A percentile compares a stretch with the other conserved stretches of the same genome.
phyloP scores from a whole-genome alignment of 92 coral and sea anemone genomes.

The Montipora capitata region DNA sequence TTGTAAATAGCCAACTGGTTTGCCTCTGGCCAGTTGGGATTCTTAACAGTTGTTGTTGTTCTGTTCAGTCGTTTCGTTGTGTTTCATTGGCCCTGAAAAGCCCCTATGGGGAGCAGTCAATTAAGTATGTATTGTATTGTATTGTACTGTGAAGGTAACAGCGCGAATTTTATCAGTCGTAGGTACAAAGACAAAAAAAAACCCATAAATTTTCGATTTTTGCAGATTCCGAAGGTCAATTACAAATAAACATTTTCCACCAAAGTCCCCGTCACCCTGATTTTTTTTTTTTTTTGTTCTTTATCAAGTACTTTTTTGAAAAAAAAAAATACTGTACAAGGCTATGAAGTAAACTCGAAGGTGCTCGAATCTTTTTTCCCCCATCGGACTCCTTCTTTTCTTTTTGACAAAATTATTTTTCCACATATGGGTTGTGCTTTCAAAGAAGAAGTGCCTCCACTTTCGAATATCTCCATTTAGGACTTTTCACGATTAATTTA shows the following conservation, averaged over 20 bases:
- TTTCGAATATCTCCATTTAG: slow-evolving; percentile 22
- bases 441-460: slow-evolving; percentile 40
- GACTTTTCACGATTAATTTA: slow-evolving; percentile 34
- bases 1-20: too few species aligned
- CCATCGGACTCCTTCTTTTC: slow-evolving; percentile 35
- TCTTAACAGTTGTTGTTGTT: too few species aligned
- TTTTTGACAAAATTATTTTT: slow-evolving; percentile 33
- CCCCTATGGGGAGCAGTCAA: too few species aligned
- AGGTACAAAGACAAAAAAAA: neutral
- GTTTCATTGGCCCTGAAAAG: too few species aligned
- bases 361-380: slow-evolving; percentile 45
- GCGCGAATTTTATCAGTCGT: neutral
- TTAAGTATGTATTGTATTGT: too few species aligned
- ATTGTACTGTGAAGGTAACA: slow-evolving; percentile 32
- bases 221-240: slow-evolving; percentile 25
- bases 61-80: too few species aligned
- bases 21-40: too few species aligned
- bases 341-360: slow-evolving; percentile 31
- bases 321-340: slow-evolving; percentile 33
- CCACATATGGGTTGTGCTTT: slow-evolving; percentile 34
- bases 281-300: slow-evolving; percentile 11
- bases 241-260: neutral
- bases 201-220: neutral
- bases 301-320: slow-evolving; percentile 12
- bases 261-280: slow-evolving; percentile 15